These are phyloP conservation scores for Cromileptes altivelis DNA, from an alignment of 2,113 vertebrate species.

Conservation along the genomic window DNA sequence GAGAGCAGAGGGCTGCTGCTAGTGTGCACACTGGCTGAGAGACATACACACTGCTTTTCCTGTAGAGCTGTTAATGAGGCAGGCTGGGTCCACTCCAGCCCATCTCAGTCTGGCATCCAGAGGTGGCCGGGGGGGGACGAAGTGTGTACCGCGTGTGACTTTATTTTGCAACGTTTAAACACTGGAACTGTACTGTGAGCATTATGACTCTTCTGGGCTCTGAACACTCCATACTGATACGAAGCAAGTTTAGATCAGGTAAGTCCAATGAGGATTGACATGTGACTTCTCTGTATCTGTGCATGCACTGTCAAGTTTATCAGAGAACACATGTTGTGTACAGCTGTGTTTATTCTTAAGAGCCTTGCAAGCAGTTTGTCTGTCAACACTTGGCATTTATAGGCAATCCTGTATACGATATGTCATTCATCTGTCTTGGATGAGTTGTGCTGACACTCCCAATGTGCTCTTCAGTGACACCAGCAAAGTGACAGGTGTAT, in stretches of 20 bases:
- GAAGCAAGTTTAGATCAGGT: conserved; percentile 99
- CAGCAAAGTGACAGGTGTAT: conserved; percentile 60
- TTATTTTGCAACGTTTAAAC: conserved; percentile 77
- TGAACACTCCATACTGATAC: conserved; percentile 97
- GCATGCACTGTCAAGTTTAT: not conserved
- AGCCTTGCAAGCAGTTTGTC: conserved; percentile 10
- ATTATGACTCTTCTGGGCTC: conserved; percentile 98
- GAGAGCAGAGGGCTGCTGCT: conserved; percentile 31
- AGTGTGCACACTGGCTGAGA: conserved; percentile 19
- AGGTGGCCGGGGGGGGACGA: conserved; percentile 71
- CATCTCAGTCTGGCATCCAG: conserved; percentile 70
- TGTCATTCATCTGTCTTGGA: conserved; percentile 30
- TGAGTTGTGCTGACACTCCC: conserved; percentile 25
- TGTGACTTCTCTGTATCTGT: not conserved
- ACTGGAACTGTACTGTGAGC: conserved; percentile 86
- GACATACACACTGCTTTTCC: conserved; percentile 18
- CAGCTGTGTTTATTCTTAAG: conserved; percentile 1
- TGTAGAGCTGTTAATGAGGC: conserved; percentile 66
- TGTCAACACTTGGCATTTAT: conserved; percentile 23
- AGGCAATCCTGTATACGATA: not conserved
- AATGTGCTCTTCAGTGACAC: conserved; percentile 8
- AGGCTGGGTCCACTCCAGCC: conserved; percentile 54
- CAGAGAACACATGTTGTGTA: not conserved
- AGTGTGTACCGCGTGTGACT: conserved; percentile 44
- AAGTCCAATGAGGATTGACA: conserved; percentile 72